phyloP scores from a whole-genome alignment of 2,888 invertebrate species.

The Sinopyrophorus schimmeli region DNA sequence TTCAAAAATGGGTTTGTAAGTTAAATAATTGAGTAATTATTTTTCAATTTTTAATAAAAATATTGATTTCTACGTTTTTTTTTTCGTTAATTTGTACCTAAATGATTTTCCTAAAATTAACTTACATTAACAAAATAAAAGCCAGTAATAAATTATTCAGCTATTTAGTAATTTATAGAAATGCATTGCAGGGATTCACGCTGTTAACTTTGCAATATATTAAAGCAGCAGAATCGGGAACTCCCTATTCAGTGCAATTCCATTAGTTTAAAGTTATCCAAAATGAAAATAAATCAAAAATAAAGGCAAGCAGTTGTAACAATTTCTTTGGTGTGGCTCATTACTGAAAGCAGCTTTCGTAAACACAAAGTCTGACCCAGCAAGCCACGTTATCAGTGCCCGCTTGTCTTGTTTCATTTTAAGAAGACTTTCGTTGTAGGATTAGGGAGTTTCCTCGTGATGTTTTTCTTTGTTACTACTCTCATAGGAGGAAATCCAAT shows the following conservation, averaged over 20 bases:
- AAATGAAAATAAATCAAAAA: neutral
- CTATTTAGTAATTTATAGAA: too few relatives aligned
- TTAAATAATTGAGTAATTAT: too few relatives aligned
- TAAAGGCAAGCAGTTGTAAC: neutral
- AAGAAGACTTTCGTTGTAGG: constrained; percentile 10
- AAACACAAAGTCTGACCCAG: constrained; percentile 14
- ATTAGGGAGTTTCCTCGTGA: constrained; percentile 7
- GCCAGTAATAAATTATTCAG: too few relatives aligned
- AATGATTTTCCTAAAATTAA: too few relatives aligned
- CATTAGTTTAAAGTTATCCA: neutral
- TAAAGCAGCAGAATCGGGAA: too few relatives aligned
- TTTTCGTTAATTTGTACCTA: too few relatives aligned
- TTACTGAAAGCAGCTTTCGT: constrained; percentile 16
- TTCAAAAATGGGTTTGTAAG: too few relatives aligned
- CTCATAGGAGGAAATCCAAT: constrained; percentile 15
- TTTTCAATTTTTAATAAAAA: too few relatives aligned
- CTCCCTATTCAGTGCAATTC: neutral
- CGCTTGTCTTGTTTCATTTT: constrained; percentile 20
- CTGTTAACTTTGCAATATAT: too few relatives aligned
- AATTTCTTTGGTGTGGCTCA: constrained; percentile 7
- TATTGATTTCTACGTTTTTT: too few relatives aligned
- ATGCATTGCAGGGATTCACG: too few relatives aligned
- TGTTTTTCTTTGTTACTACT: constrained; percentile 15
- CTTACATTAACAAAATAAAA: too few relatives aligned
- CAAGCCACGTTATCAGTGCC: constrained; percentile 16